phyloP scores from a whole-genome alignment of 2,888 invertebrate species.

The Drosophila prostipennis region DNA sequence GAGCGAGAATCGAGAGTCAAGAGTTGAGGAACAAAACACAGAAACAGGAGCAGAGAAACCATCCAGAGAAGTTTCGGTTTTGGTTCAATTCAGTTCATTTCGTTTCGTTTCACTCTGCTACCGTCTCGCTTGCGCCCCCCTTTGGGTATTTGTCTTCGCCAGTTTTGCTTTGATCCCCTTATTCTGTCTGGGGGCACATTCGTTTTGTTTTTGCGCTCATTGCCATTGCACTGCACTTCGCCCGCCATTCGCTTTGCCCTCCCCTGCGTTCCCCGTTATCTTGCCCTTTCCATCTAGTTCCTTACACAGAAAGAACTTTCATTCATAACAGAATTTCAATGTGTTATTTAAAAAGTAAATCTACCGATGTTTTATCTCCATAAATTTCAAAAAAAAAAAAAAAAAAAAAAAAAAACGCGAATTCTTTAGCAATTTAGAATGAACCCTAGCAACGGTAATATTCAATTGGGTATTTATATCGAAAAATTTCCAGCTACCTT shows the following conservation, averaged over 20 bases:
- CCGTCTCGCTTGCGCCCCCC: conserved; percentile 23
- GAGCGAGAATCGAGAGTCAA: conserved; percentile 25
- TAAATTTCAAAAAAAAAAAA: too few relatives aligned
- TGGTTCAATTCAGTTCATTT: conserved; percentile 36
- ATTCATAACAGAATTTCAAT: too few relatives aligned
- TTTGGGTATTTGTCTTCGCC: conserved; percentile 54
- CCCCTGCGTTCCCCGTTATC: conserved; percentile 5
- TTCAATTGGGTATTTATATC: too few relatives aligned
- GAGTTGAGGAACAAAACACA: conserved; percentile 24
- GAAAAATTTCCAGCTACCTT: too few relatives aligned
- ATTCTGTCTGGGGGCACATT: conserved; percentile 67
- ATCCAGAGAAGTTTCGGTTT: conserved; percentile 41
- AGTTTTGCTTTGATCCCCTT: conserved; percentile 75
- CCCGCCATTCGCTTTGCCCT: conserved; percentile 62
- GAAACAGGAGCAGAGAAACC: conserved; percentile 71
- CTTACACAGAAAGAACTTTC: not conserved
- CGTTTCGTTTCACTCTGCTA: conserved; percentile 1
- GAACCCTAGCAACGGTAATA: too few relatives aligned
- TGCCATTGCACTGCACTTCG: conserved; percentile 74
- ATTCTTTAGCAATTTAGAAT: too few relatives aligned
- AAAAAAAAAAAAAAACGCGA: too few relatives aligned
- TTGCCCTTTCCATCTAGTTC: not conserved
- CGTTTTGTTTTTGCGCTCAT: conserved; percentile 71
- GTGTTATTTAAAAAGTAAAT: too few relatives aligned
- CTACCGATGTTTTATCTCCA: too few relatives aligned